Evolutionary conservation across 2,888 invertebrate species (phyloP).

Genomic region (Parnassius glacialis): DNA sequence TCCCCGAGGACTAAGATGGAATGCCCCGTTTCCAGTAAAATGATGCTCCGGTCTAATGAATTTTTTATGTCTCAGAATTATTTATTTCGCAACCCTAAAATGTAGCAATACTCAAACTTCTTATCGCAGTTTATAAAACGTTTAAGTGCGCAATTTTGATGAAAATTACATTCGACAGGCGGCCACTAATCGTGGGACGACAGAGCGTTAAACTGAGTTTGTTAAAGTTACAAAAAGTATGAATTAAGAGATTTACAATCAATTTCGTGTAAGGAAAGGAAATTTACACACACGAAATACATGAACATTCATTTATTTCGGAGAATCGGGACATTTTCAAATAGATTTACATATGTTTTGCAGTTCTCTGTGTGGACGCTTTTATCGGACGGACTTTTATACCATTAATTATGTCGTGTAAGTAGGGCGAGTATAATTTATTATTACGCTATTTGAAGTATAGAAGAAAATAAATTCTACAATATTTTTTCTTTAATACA

Average conservation of each 20-base stretch:
- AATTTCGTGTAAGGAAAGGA: background rate
- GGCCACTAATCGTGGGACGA: constrained; percentile 7
- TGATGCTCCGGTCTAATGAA: too few relatives aligned
- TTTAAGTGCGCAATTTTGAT: constrained; percentile 13
- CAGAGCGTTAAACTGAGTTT: constrained; percentile 12
- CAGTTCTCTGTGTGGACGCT: too few relatives aligned
- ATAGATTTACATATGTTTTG: too few relatives aligned
- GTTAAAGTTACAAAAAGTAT: constrained; percentile 1
- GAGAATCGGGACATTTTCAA: background rate
- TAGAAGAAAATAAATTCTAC: background rate
- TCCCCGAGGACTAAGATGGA: too few relatives aligned
- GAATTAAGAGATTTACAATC: constrained; percentile 6
- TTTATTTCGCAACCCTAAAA: constrained; percentile 6
- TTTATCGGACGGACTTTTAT: too few relatives aligned
- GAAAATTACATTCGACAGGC: constrained; percentile 14
- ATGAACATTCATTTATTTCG: too few relatives aligned
- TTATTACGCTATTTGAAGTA: background rate
- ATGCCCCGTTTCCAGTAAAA: too few relatives aligned
- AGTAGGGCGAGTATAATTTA: too few relatives aligned
- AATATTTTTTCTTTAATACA: too few relatives aligned
- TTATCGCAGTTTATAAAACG: background rate
- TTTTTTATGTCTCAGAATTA: too few relatives aligned
- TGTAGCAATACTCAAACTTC: constrained; percentile 1
- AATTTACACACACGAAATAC: too few relatives aligned
- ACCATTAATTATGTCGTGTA: too few relatives aligned